Conservation (phyloP, 2,797 vertebrate genomes). For the Cryptoprocta ferox region DNA sequence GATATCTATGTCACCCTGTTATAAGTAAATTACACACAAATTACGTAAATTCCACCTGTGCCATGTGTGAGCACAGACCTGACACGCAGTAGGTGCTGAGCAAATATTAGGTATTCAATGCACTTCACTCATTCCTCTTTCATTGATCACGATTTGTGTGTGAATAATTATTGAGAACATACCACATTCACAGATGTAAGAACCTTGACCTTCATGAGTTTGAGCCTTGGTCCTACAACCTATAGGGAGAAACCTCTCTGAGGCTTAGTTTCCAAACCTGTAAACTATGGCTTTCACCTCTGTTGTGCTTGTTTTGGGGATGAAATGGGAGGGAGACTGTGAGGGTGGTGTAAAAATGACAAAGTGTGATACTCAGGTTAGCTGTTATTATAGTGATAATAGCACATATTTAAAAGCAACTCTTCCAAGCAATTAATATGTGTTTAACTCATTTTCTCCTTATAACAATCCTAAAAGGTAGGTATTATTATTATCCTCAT, state of each 20-base stretch:
- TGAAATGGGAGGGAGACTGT: background rate
- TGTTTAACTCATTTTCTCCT: background rate
- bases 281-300: background rate
- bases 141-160: background rate
- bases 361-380: background rate
- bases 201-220: too few species aligned
- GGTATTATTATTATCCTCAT: background rate
- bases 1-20: background rate
- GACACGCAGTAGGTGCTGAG: background rate
- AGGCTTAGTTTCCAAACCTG: background rate
- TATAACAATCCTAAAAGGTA: background rate
- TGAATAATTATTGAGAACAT: background rate
- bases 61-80: background rate
- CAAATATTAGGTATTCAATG: background rate
- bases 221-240: background rate
- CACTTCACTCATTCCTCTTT: background rate
- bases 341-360: background rate
- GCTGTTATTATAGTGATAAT: background rate
- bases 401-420: background rate
- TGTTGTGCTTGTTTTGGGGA: background rate
- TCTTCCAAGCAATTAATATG: background rate
- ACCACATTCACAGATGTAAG: accelerated
- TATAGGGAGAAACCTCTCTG: background rate
- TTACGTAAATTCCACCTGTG: background rate
- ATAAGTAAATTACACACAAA: background rate